phyloP scores from a whole-genome alignment of 23 tunicate genomes.

The Styela clava region DNA sequence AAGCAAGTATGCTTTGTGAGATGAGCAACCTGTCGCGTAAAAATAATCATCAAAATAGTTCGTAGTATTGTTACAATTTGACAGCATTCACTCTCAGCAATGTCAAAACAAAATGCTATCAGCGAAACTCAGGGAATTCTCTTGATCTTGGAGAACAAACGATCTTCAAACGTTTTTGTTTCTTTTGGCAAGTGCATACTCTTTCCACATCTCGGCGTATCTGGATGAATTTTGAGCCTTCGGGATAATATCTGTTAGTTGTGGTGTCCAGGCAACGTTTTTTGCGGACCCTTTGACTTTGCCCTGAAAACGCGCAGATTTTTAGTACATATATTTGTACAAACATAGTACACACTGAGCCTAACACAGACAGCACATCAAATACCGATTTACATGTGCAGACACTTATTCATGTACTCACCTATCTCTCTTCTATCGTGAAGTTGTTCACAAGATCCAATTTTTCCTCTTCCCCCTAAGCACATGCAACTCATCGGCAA shows the following conservation, averaged over 20 bases:
- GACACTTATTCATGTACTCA: no score
- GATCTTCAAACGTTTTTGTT: not conserved
- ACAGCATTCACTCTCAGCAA: no score
- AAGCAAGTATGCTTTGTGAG: no score
- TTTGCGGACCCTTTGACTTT: not conserved
- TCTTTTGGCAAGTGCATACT: not conserved
- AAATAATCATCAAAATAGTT: no score
- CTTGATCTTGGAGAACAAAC: not conserved
- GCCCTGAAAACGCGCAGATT: no score
- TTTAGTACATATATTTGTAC: no score
- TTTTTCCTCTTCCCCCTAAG: conserved; percentile 27
- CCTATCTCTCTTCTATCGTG: conserved; percentile 17
- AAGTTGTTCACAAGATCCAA: conserved; percentile 14
- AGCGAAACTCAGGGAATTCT: not conserved
- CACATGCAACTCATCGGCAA: conserved; percentile 13
- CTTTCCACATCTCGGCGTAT: not conserved
- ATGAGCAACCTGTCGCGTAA: no score
- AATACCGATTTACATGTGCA: no score
- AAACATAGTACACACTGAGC: no score
- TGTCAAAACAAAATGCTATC: no score
- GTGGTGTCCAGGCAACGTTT: conserved; percentile 21
- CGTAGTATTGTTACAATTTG: no score
- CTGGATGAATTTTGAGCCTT: conserved; percentile 17
- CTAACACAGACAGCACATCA: no score
- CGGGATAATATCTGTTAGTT: conserved; percentile 22